Evolutionary conservation across 2,113 vertebrate genomes (phyloP).

Genomic region (Gobius niger): DNA sequence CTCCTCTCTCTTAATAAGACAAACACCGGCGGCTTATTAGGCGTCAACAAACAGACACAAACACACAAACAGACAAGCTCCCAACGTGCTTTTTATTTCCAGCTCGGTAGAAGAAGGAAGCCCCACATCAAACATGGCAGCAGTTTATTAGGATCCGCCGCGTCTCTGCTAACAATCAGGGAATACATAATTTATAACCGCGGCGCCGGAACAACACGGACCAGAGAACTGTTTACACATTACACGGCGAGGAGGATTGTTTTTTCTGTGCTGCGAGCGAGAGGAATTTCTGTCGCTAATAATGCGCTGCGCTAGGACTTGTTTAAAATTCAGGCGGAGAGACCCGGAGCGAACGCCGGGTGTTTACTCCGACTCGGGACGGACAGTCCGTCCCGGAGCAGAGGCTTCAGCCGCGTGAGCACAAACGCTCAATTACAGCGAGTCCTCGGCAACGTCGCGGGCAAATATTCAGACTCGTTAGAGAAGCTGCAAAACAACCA

Average conservation of each 20-base stretch:
- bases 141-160: neutral
- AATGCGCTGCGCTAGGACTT: neutral
- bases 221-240: neutral
- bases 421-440: constrained; percentile 81
- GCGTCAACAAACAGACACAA: neutral
- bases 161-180: constrained; percentile 1
- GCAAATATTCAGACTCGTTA: too few species aligned
- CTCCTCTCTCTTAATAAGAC: neutral
- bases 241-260: neutral
- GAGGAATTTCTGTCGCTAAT: neutral
- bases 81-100: neutral
- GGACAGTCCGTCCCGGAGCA: neutral
- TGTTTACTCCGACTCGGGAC: neutral
- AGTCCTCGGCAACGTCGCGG: too few species aligned
- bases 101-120: neutral
- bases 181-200: constrained; percentile 1
- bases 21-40: neutral
- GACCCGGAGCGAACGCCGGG: too few species aligned
- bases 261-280: neutral
- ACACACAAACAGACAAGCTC: neutral
- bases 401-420: constrained; percentile 68
- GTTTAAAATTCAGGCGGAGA: neutral
- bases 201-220: neutral
- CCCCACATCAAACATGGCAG: constrained; percentile 1
- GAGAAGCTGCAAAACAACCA: too few species aligned